Conservation (phyloP, 2,888 invertebrate genomes). For the Apomyelois bistriatella region DNA sequence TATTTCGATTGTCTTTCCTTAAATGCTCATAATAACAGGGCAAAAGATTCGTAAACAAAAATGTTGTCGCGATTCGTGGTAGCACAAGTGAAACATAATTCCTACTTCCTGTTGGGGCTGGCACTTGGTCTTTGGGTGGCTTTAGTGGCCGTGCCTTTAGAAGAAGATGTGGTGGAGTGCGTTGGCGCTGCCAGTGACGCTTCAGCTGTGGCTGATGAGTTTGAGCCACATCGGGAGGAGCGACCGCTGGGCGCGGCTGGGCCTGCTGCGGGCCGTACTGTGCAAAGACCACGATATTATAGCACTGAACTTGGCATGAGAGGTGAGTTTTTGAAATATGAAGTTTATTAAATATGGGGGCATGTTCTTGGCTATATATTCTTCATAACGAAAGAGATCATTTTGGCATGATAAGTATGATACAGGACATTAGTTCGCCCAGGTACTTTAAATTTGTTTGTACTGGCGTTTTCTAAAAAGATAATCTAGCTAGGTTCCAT, state of each 20-base stretch:
- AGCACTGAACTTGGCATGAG: constrained; percentile 96
- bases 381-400: too few relatives aligned
- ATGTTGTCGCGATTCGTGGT: constrained; percentile 70
- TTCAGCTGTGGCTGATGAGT: constrained; percentile 46
- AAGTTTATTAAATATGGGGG: too few relatives aligned
- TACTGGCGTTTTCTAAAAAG: too few relatives aligned
- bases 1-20: too few relatives aligned
- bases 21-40: background rate
- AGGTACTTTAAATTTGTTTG: too few relatives aligned
- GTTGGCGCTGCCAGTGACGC: constrained; percentile 25
- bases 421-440: too few relatives aligned
- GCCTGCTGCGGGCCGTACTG: constrained; percentile 57
- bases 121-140: constrained; percentile 78
- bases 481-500: too few relatives aligned
- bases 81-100: constrained; percentile 77
- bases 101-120: constrained; percentile 78
- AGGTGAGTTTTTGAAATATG: constrained; percentile 29
- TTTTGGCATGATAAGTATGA: too few relatives aligned
- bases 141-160: constrained; percentile 69
- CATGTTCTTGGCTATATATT: too few relatives aligned
- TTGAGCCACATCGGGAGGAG: constrained; percentile 60
- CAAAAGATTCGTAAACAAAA: constrained; percentile 14
- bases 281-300: constrained; percentile 94
- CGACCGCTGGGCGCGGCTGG: constrained; percentile 43
- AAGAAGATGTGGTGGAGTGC: constrained; percentile 45